Evolutionary conservation across 2,888 invertebrate species (phyloP), one percentile per base, ranked within the genome.

Genomic region (Phaonia tiefii): DNA sequence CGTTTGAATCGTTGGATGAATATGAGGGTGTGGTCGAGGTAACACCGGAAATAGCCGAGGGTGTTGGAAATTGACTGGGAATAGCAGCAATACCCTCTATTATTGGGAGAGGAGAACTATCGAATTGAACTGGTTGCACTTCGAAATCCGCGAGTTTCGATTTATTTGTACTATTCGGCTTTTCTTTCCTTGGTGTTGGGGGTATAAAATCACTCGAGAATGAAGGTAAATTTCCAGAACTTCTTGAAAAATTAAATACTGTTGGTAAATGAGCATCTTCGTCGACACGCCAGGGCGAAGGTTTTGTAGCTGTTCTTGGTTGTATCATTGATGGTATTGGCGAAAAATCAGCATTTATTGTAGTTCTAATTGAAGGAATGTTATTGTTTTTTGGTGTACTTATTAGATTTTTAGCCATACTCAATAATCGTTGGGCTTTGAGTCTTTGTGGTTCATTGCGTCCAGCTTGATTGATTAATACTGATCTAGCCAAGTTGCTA

Each of bases 201-300:
- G 87, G 86, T 81, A 89, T 84, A 58, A 85, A 84, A 79, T 90
- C 90, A 83, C 90, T 89, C 13, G 90, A 90, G 80, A 88, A 90
- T 0, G 90, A 89, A 0, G 90, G 90, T 42, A 90, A 77, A 42
- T 89, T 86, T n/a, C 87, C 87, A 13, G 86, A 85, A 39, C 88
- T 88, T 11, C 87, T 82, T 1, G 85, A 85, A 39, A 90, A 90
- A 66, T 85, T 84, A 74, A 89, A 90, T 7, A 85, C 83, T 56
- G 78, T 86, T 0, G 90, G 90, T 22, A 90, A 71, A n/a, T 83
- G 65, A 1, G 83, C 83, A 37, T 87, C 86, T n/a, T 88, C 87
- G 1, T 86, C 67, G 0, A 88, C 87, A n/a, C 90, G 88, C 90
- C 90, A 90, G 0, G 90, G 90, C 7, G 90, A 89, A 8, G 82